These are phyloP conservation scores for Cryptophagus acutangulus DNA, from an alignment of 2,888 invertebrate genomes.

Conservation along the genomic window DNA sequence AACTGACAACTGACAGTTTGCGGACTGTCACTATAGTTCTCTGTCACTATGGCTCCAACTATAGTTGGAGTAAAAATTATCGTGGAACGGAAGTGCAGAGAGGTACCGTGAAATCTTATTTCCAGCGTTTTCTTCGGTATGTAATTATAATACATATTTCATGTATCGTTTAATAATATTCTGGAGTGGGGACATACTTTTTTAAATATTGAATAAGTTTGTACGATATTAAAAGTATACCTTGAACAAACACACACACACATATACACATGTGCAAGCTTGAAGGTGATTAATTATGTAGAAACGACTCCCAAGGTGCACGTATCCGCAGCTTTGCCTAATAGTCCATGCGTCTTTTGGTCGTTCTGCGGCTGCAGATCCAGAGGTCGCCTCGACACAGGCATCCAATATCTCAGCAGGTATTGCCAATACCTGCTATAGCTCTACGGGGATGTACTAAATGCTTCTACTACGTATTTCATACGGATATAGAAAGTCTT, in stretches of 20 bases:
- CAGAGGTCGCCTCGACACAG: constrained; percentile 12
- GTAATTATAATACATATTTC: constrained; percentile 2
- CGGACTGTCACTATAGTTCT: too few relatives aligned
- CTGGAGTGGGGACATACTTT: too few relatives aligned
- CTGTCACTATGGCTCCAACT: too few relatives aligned
- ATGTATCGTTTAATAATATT: too few relatives aligned
- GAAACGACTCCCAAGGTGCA: constrained; percentile 37
- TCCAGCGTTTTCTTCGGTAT: too few relatives aligned
- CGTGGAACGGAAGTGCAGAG: too few relatives aligned
- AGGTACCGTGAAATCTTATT: too few relatives aligned
- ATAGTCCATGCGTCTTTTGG: constrained; percentile 37
- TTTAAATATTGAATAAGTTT: too few relatives aligned
- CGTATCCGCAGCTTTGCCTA: constrained; percentile 39
- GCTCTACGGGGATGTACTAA: constrained; percentile 32
- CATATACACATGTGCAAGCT: constrained; percentile 21
- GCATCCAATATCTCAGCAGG: constrained; percentile 19
- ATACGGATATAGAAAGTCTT: too few relatives aligned
- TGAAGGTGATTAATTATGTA: constrained; percentile 36
- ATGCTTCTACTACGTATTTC: constrained; percentile 19
- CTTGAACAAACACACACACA: constrained; percentile 12
- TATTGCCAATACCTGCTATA: constrained; percentile 26
- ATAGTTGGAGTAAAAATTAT: too few relatives aligned
- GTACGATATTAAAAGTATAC: too few relatives aligned
- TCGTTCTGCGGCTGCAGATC: constrained; percentile 13
- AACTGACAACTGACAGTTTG: too few relatives aligned